phyloP scores from a whole-genome alignment of 2,888 invertebrate genomes.

The Smittia sp. region DNA sequence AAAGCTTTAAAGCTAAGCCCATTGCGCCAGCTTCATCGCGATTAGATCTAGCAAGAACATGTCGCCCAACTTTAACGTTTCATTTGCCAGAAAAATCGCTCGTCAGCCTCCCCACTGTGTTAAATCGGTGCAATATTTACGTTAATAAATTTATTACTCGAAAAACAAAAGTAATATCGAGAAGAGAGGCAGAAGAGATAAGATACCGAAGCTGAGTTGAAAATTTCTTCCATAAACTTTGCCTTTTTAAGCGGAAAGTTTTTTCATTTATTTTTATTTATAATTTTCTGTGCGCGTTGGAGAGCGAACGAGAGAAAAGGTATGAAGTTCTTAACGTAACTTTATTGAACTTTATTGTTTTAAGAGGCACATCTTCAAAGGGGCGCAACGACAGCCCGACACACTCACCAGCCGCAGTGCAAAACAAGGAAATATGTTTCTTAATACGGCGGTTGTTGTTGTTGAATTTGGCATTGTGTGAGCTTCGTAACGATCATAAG shows the following conservation, averaged over 20 bases:
- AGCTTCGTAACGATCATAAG: constrained; percentile 14
- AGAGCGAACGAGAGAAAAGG: neutral
- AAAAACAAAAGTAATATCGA: constrained; percentile 21
- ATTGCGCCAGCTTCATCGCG: too few relatives aligned
- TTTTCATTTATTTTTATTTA: constrained; percentile 19
- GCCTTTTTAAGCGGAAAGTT: constrained; percentile 4
- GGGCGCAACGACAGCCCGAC: constrained; percentile 26
- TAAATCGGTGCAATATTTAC: constrained; percentile 15
- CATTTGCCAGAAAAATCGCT: too few relatives aligned
- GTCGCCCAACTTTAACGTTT: too few relatives aligned
- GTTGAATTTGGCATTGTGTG: constrained; percentile 1
- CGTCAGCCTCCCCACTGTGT: constrained; percentile 11
- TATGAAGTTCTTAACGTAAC: neutral
- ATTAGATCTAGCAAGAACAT: too few relatives aligned
- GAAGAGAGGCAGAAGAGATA: neutral
- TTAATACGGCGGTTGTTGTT: constrained; percentile 10
- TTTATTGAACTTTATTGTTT: constrained; percentile 29
- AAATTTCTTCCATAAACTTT: constrained; percentile 16
- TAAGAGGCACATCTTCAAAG: constrained; percentile 12
- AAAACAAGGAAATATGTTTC: constrained; percentile 17
- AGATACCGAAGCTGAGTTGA: constrained; percentile 4
- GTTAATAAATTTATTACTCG: constrained; percentile 17
- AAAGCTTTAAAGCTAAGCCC: neutral
- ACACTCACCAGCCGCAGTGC: neutral
- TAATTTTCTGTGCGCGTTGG: neutral